A percentile compares a stretch with the other conserved stretches of the same genome.
These are phyloP conservation scores for Galbula dea DNA, from an alignment of 2,113 vertebrate species.

Conservation along the genomic window DNA sequence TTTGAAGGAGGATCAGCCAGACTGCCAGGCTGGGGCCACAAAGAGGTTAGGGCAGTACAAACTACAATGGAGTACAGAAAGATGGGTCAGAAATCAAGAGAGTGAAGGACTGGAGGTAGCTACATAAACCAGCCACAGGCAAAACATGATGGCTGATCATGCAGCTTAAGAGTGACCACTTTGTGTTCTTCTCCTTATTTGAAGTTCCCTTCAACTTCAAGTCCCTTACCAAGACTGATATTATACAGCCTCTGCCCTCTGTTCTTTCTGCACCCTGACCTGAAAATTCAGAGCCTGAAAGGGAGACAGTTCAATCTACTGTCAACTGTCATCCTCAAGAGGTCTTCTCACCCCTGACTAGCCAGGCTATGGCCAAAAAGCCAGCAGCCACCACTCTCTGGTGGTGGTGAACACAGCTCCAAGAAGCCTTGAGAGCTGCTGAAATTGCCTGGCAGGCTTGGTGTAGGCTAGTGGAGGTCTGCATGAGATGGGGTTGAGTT, in stretches of 20 bases:
- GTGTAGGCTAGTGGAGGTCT: fast-evolving
- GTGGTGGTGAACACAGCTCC: not conserved
- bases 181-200: not conserved
- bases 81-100: not conserved
- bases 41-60: not conserved
- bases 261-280: not conserved
- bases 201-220: not conserved
- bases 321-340: not conserved
- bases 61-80: not conserved
- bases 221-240: not conserved
- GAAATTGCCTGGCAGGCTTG: not conserved
- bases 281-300: not conserved
- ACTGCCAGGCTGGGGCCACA: not conserved
- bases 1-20: not conserved
- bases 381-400: not conserved
- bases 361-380: not conserved
- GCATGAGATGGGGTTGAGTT: not conserved
- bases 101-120: not conserved
- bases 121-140: not conserved
- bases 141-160: not conserved
- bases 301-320: not conserved
- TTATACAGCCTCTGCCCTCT: not conserved
- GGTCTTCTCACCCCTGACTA: not conserved
- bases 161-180: not conserved
- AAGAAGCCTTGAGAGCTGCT: not conserved